phyloP scores from a whole-genome alignment of 2,113 vertebrate genomes.

The Micronycteris hirsuta region DNA sequence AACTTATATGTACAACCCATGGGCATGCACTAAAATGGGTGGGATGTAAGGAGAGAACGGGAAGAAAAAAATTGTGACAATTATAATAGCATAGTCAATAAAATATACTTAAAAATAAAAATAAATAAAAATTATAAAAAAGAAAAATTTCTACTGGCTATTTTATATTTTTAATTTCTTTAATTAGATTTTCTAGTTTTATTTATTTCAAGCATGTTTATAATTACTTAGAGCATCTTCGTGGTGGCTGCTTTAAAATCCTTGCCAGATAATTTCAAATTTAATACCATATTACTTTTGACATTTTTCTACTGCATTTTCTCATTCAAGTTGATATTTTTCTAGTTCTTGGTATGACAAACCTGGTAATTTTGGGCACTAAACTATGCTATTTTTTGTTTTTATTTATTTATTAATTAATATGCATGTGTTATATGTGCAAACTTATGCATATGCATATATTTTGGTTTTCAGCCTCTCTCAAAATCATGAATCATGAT shows the following conservation, averaged over 20 bases:
- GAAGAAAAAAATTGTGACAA: no score
- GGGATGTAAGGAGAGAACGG: no score
- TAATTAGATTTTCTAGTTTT: not conserved
- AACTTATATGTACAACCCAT: no score
- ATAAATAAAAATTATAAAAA: no score
- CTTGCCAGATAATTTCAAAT: not conserved
- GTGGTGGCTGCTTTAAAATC: not conserved
- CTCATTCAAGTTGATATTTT: not conserved
- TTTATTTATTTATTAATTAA: not conserved
- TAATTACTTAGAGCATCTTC: not conserved
- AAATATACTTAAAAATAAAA: no score
- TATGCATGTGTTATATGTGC: not conserved
- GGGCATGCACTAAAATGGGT: no score
- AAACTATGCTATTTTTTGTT: not conserved
- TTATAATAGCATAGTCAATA: no score
- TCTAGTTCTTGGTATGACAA: not conserved
- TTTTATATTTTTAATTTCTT: not conserved
- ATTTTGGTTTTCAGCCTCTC: not conserved
- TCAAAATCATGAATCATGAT: not conserved
- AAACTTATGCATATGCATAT: not conserved
- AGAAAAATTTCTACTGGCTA: not conserved
- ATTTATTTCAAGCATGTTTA: not conserved
- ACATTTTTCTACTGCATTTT: not conserved
- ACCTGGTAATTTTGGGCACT: not conserved
- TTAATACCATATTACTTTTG: not conserved